Percentiles rank a stretch among this genome's conserved stretches.
Evolutionary conservation across 2,888 invertebrate species (phyloP).

Genomic region (Tetragonisca angustula): DNA sequence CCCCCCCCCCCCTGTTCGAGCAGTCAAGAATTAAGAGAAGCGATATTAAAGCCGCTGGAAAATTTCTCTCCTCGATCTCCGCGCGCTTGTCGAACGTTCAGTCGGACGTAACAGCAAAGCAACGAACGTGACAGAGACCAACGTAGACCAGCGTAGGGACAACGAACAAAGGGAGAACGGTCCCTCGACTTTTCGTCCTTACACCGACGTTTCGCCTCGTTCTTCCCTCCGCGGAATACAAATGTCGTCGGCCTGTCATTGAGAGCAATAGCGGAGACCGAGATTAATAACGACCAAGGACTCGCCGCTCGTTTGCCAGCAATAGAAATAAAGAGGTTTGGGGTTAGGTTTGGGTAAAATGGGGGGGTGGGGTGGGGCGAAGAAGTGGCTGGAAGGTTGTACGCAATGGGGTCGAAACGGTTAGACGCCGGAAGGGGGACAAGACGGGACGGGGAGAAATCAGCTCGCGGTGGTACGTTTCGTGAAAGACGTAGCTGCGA

Average conservation of each 20-base stretch:
- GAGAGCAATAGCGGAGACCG: slow-evolving; percentile 45
- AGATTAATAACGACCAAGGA: slow-evolving; percentile 57
- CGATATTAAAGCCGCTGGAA: slow-evolving; percentile 18
- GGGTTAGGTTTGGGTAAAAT: neutral
- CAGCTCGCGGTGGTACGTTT: slow-evolving; percentile 46
- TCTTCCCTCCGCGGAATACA: slow-evolving; percentile 37
- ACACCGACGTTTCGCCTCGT: neutral
- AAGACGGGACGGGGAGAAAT: slow-evolving; percentile 53
- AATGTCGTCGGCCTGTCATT: slow-evolving; percentile 47
- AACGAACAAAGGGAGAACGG: neutral
- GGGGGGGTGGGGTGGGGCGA: neutral
- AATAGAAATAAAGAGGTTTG: slow-evolving; percentile 20
- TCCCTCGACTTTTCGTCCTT: neutral
- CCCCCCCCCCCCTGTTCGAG: no score
- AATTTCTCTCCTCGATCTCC: slow-evolving; percentile 3
- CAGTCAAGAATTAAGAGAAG: slow-evolving; percentile 20
- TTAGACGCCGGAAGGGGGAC: slow-evolving; percentile 1
- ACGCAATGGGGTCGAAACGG: slow-evolving; percentile 47
- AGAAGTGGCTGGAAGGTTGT: slow-evolving; percentile 42
- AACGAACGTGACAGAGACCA: neutral
- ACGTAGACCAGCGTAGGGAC: neutral
- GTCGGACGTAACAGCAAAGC: neutral
- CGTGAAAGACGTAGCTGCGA: slow-evolving; percentile 64
- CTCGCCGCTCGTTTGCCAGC: slow-evolving; percentile 36
- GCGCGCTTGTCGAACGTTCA: slow-evolving; percentile 2